Evolutionary conservation across 53 echinoderm and acorn worm species (phyloP), one percentile per base, ranked within the genome.

Genomic region (Paracentrotus lividus): DNA sequence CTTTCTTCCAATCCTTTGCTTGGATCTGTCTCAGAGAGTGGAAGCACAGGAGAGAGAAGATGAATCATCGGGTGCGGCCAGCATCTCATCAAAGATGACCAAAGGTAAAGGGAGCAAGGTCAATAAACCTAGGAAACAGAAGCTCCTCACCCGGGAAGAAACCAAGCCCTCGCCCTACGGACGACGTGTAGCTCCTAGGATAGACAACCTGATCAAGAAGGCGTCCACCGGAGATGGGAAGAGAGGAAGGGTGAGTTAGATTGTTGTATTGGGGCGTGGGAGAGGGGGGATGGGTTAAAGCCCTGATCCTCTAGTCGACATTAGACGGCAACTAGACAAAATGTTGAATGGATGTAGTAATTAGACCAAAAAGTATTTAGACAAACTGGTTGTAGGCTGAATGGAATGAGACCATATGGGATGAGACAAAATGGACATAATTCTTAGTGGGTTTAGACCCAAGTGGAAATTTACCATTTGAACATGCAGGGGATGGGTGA

Each of bases 131-230:
- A 88, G 95, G 16, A 96, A 94, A 40, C 96, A 97, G 94, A 97
- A 97, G 87, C 85, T 96, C 12, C 43, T 97, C 34, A 93, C 96
- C 42, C 94, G 96, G 93, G 96, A 93, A 55, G 99, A 99, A 76
- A 99, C 99, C 29, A 96, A 92, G 49, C 99, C 99, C 2, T 99
- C 99, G 24, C 97, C 99, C 0, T 94, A 94, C 43, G 97, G 96
- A 53, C 94, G 97, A 33, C 85, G 99, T 21, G 99, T 99, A 55
- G 96, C 95, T 5, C 99, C 99, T 8, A 90, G 96, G 85, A 97
- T 97, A 43, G 99, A 99, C 60, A 94, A 93, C 0, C 58, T 92
- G 32, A 60, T 94, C 78, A 97, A 95, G 88, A 92, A 72, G 85
- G 88, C 57, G n/a, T 14, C 57, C 21, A 68, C 91, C 49, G 88